These are phyloP conservation scores for Lithophane socia DNA, from an alignment of 2,888 invertebrate species.

Conservation along the genomic window DNA sequence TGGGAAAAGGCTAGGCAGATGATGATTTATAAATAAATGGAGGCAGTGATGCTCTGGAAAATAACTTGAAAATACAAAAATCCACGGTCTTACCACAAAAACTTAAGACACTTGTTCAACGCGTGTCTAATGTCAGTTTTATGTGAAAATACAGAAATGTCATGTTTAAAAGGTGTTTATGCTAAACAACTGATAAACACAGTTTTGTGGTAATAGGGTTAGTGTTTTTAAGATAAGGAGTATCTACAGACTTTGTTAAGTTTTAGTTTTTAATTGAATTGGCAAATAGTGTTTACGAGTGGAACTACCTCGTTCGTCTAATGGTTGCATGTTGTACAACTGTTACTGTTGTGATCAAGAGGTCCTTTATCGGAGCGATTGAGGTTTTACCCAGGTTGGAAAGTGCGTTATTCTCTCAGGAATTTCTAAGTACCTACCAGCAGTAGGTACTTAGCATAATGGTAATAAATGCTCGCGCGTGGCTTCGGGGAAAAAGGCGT, in stretches of 20 bases:
- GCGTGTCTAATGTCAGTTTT: too few species aligned
- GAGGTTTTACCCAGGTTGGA: neutral
- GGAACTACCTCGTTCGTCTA: neutral
- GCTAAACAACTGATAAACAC: too few species aligned
- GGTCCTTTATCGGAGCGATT: neutral
- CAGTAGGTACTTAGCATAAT: neutral
- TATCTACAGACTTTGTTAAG: neutral
- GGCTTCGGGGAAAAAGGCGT: neutral
- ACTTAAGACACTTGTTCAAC: too few species aligned
- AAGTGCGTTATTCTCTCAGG: neutral
- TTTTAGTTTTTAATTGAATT: neutral
- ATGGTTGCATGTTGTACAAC: neutral
- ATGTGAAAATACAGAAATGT: too few species aligned
- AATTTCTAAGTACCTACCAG: neutral
- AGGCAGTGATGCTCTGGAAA: neutral
- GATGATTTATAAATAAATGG: too few species aligned
- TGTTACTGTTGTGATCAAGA: neutral
- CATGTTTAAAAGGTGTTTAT: too few species aligned
- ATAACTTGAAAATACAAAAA: neutral
- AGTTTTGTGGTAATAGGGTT: too few species aligned
- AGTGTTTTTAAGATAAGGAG: too few species aligned
- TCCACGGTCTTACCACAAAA: too few species aligned
- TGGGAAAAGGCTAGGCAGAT: too few species aligned
- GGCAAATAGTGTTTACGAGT: neutral
- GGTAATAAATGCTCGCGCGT: neutral